Evolutionary conservation across 1,140 invertebrate genomes (phyloP).

Genomic region (Archivesica marissinica): DNA sequence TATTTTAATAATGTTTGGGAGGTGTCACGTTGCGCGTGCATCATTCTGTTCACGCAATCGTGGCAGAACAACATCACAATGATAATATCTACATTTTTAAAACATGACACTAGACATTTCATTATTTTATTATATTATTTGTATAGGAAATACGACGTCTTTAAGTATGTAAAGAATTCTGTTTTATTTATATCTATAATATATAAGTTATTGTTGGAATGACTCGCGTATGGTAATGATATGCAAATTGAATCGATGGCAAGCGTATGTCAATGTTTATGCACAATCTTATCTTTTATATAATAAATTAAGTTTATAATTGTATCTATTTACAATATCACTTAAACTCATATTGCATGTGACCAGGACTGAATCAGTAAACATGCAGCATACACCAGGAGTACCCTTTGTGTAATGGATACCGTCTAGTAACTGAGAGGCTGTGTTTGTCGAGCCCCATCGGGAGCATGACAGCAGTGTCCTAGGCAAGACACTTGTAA

Average conservation of each 20-base stretch:
- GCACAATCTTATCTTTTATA: slow-evolving; percentile 3
- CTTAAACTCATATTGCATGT: too few relatives aligned
- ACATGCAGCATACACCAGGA: too few relatives aligned
- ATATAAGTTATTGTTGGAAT: neutral
- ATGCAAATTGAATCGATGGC: slow-evolving; percentile 16
- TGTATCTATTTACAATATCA: too few relatives aligned
- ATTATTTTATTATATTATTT: too few relatives aligned
- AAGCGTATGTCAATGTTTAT: neutral
- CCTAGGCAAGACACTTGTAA: too few relatives aligned
- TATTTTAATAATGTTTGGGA: neutral
- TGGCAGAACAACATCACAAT: slow-evolving; percentile 13
- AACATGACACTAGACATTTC: slow-evolving; percentile 9
- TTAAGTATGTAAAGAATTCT: neutral
- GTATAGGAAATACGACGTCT: neutral
- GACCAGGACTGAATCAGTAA: too few relatives aligned
- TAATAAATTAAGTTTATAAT: neutral
- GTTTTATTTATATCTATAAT: too few relatives aligned
- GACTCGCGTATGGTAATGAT: neutral
- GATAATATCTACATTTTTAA: neutral
- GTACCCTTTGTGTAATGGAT: too few relatives aligned
- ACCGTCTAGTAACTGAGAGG: too few relatives aligned
- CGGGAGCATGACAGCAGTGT: too few relatives aligned
- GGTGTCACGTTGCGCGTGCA: slow-evolving; percentile 1
- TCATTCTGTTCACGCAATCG: neutral
- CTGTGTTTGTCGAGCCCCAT: too few relatives aligned